Conservation (phyloP, 2,113 vertebrate species). For the Muntiacus reevesi region DNA sequence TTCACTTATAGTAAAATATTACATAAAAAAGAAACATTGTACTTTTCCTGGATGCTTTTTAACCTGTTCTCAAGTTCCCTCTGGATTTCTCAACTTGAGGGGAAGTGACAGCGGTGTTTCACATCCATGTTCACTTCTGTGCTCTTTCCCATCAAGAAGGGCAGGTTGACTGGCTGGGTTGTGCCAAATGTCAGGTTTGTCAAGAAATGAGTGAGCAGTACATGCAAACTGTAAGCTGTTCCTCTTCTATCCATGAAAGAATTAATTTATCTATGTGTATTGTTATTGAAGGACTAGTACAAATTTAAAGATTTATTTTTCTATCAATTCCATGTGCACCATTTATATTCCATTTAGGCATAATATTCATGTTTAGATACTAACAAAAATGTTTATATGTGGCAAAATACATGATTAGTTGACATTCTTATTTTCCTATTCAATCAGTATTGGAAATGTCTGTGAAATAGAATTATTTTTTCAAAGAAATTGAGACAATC, state of each 20-base stretch:
- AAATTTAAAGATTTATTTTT: not conserved
- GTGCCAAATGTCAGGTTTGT: constrained; percentile 51
- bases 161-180: constrained; percentile 9
- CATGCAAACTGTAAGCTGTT: not conserved
- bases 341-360: not conserved
- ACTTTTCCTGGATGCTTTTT: not conserved
- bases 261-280: not conserved
- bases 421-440: not conserved
- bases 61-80: constrained; percentile 27
- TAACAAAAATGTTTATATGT: not conserved
- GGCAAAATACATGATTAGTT: not conserved
- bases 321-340: not conserved
- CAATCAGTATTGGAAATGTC: not conserved
- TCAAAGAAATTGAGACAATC: not conserved
- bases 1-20: not conserved
- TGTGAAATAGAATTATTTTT: not conserved
- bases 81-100: constrained; percentile 26
- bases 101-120: constrained; percentile 55
- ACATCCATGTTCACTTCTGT: constrained; percentile 32
- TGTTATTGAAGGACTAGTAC: not conserved
- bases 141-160: constrained; percentile 22
- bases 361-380: not conserved
- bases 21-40: not conserved
- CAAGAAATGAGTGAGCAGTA: constrained; percentile 12
- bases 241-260: not conserved